Evolutionary conservation across 2,888 invertebrate species (phyloP).

Genomic region (Eupithecia subfuscata): DNA sequence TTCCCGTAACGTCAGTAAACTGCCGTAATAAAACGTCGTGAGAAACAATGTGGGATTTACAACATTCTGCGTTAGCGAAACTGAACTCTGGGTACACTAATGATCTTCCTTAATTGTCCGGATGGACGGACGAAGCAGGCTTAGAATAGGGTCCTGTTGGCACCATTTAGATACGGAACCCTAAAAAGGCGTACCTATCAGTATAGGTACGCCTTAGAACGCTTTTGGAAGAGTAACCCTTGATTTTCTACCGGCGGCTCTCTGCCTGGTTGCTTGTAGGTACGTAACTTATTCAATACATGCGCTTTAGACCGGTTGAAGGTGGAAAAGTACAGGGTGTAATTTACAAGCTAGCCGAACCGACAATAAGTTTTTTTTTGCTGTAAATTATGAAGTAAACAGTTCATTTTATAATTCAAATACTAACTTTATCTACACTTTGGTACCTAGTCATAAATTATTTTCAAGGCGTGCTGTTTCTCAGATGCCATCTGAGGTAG

Average conservation of each 20-base stretch:
- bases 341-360: not conserved
- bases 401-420: too few relatives aligned
- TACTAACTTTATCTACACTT: not conserved
- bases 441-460: not conserved
- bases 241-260: not conserved
- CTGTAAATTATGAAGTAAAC: not conserved
- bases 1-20: not conserved
- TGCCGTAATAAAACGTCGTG: not conserved
- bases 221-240: not conserved
- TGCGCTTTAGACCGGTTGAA: conserved; percentile 4
- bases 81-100: not conserved
- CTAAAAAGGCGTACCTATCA: not conserved
- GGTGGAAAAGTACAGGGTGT: not conserved
- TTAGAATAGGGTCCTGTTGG: not conserved
- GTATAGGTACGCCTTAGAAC: not conserved
- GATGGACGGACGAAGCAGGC: not conserved
- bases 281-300: not conserved
- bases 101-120: not conserved
- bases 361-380: not conserved
- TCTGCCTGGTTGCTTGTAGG: not conserved
- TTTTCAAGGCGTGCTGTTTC: not conserved
- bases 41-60: not conserved
- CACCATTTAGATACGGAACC: not conserved
- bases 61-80: not conserved
- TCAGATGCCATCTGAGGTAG: not conserved